Evolutionary conservation across 2,113 vertebrate genomes (phyloP), one percentile per base, ranked within the genome.

Genomic region (Leptodactylus fuscus): DNA sequence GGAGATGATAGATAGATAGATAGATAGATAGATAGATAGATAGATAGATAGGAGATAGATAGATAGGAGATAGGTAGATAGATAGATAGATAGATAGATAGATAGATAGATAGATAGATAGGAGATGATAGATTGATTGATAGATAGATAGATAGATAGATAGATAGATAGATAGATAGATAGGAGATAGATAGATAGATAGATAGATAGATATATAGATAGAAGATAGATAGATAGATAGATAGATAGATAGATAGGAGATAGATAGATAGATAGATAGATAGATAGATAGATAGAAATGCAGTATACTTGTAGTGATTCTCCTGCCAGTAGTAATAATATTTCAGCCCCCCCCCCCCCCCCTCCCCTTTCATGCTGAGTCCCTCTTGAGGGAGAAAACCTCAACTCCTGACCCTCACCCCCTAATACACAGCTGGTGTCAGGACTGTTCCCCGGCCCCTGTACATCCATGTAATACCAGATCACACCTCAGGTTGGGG

Each of bases 391-490:
- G 80, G 65, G 32, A 69, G 27, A 20, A 36, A 79, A 38, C 55
- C 55, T 80, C 77, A 80, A 80, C 62, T 80, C 36, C 55, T 80
- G 77, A 80, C 53, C 62, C n/a, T n/a, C 13, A 44, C 51, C 46
- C 11, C 80, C 27, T 70, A 65, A 81, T 81, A 16, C 80, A 16
- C 62, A 12, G 44, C 29, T 46, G 49, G 27, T 81, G 80, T 41
- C 81, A 82, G 65, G 27, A 51, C 44, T 82, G 38, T 36, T 65
- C 29, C 62, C 67, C 8, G 44, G 80, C 62, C 81, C 62, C 6
- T 53, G 46, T 38, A 46, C 65, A 53, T 82, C 29, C 46, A 71
- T 82, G 53, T 51, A 71, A 82, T 82, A 34, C 82, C 82, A 83
- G 76, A 76, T 83, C 82, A 83, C 82, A 83, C 49, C 46, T 46